phyloP scores from a whole-genome alignment of 2,888 invertebrate genomes.

The Eupithecia centaureata region DNA sequence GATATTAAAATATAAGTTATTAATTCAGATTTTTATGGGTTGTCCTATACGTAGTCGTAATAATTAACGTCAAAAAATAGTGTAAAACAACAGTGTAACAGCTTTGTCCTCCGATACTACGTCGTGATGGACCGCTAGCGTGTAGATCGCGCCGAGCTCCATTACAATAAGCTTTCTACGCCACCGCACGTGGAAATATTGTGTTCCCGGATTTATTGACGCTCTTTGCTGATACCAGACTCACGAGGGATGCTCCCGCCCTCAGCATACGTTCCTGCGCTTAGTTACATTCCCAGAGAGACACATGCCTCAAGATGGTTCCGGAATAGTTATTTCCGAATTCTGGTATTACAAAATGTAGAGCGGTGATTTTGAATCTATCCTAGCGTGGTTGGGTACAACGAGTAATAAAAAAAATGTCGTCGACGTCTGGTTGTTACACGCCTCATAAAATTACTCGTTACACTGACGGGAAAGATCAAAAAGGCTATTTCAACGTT shows the following conservation, averaged over 20 bases:
- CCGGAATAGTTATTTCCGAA: not conserved
- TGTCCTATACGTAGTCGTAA: not conserved
- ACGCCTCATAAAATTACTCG: constrained; percentile 11
- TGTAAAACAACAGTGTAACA: not conserved
- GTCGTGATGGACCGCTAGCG: constrained; percentile 39
- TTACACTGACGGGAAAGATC: constrained; percentile 8
- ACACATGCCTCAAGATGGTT: not conserved
- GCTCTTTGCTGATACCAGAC: constrained; percentile 17
- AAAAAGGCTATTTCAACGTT: not conserved
- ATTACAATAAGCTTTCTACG: constrained; percentile 45
- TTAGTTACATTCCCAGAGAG: not conserved
- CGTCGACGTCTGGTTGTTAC: constrained; percentile 7
- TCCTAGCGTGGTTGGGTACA: not conserved
- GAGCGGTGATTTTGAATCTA: not conserved
- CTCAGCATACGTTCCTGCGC: constrained; percentile 1
- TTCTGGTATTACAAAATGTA: not conserved
- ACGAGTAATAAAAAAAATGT: constrained; percentile 6
- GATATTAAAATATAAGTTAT: too few relatives aligned
- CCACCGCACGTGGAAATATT: constrained; percentile 24
- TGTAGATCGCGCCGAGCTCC: constrained; percentile 31
- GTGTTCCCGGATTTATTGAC: constrained; percentile 23
- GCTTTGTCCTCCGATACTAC: not conserved
- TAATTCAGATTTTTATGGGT: not conserved
- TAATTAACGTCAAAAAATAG: not conserved
- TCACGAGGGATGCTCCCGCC: not conserved